phyloP scores from a whole-genome alignment of 1,140 invertebrate species.

The Cataglyphis hispanica region DNA sequence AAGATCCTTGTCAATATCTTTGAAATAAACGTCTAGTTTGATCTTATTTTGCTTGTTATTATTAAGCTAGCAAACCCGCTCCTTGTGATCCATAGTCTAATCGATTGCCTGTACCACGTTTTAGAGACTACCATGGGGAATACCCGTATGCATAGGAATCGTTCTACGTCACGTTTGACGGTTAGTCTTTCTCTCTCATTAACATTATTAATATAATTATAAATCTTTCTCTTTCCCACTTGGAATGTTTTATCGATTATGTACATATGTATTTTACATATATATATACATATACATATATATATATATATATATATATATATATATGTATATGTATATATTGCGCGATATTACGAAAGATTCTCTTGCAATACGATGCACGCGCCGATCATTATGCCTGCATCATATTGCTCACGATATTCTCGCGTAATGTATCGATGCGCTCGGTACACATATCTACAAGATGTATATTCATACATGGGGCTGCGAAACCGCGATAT shows the following conservation, averaged over 20 bases:
- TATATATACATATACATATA: background rate
- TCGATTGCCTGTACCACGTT: slow-evolving; percentile 74
- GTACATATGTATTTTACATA: background rate
- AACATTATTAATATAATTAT: slow-evolving; percentile 53
- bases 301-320: slow-evolving; percentile 13
- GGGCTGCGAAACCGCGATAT: slow-evolving; percentile 16
- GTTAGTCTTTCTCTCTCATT: slow-evolving; percentile 73
- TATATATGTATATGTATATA: slow-evolving; percentile 14
- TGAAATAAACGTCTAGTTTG: slow-evolving; percentile 65
- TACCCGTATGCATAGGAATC: slow-evolving; percentile 71
- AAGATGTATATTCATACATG: slow-evolving; percentile 12
- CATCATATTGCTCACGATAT: slow-evolving; percentile 54
- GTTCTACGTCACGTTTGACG: slow-evolving; percentile 68
- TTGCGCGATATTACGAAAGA: slow-evolving; percentile 19
- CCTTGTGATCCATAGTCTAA: slow-evolving; percentile 67
- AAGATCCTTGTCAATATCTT: slow-evolving; percentile 40
- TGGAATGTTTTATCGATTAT: slow-evolving; percentile 43
- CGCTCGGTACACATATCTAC: slow-evolving; percentile 22
- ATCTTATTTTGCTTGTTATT: slow-evolving; percentile 30
- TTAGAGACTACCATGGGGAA: slow-evolving; percentile 77
- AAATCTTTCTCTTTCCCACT: slow-evolving; percentile 16
- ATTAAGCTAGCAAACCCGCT: slow-evolving; percentile 50
- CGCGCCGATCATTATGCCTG: slow-evolving; percentile 54
- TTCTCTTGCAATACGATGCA: slow-evolving; percentile 42
- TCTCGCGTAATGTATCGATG: slow-evolving; percentile 20